Evolutionary conservation across 1,140 invertebrate genomes (phyloP), one percentile per base, ranked within the genome.

Genomic region (Megalonaias nervosa): DNA sequence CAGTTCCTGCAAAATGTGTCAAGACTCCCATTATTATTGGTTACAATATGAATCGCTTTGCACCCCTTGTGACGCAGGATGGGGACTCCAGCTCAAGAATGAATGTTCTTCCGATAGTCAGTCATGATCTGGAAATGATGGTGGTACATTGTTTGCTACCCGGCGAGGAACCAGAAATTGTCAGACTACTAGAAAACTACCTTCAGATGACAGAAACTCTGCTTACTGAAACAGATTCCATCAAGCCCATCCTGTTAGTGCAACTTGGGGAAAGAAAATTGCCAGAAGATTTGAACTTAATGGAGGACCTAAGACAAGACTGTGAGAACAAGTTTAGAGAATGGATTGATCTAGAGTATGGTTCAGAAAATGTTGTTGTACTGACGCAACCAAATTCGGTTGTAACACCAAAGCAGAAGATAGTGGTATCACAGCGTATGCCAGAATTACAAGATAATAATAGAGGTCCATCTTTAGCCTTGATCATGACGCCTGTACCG

Each of bases 31-130:
- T 91, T 17, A 69, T 97, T 55, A 89, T 97, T 56, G 95, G 95
- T 17, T 97, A 96, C 89, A 95, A 96, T 89, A 94, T 94, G 60
- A 95, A 95, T 15, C 96, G 97, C 89, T 97, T 97, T 91, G 96
- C 95, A 12, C 95, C 96, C 2, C 89, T 97, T 19, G 74, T 90
- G 12, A 81, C 77, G 19, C 76, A 82, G n/a, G 72, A 82, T 14
- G 5, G 16, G 26, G 67, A 60, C 76, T 26, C 72, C 76, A 38
- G 74, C 55, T 16, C 72, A 86, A 84, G 72, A 83, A 9, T 79
- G 80, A 77, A 38, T 77, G 77, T 80, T 23, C 59, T 87, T 19
- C 89, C 89, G n/a, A 72, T 90, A 65, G 83, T 89, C 6, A 82
- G 59, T 17, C 64, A 75, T 1, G 79, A 87, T 15, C 71, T 84